Conservation (phyloP, 2,797 vertebrate genomes). For the Australoheros facetus region DNA sequence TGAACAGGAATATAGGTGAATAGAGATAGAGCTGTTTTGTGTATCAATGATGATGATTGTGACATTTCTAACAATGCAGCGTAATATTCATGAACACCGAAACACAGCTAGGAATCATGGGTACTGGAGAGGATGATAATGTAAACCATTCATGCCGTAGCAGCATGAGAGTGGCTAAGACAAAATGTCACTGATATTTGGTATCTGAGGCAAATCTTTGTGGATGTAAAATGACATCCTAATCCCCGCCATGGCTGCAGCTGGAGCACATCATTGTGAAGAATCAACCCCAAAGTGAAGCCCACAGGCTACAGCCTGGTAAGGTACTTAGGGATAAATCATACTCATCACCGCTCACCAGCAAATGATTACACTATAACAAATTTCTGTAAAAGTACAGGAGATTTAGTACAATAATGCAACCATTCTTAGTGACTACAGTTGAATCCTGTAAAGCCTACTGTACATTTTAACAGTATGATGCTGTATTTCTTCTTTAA, state of each 20-base stretch:
- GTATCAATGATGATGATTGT: constrained; percentile 58
- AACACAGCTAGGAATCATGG: constrained; percentile 33
- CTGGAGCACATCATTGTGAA: constrained; percentile 18
- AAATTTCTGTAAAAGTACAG: neutral
- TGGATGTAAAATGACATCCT: constrained; percentile 25
- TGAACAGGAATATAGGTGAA: constrained; percentile 60
- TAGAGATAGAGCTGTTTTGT: constrained; percentile 58
- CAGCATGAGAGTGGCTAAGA: constrained; percentile 33
- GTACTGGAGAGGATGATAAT: constrained; percentile 40
- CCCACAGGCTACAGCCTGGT: constrained; percentile 10
- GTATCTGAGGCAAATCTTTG: constrained; percentile 42
- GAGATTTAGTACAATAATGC: neutral
- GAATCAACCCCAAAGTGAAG: constrained; percentile 9
- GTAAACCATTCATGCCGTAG: constrained; percentile 45
- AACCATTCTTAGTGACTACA: neutral
- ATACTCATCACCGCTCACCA: constrained; percentile 18
- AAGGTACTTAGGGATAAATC: neutral
- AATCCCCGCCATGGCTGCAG: constrained; percentile 19
- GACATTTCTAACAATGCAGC: constrained; percentile 57
- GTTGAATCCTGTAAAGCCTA: neutral
- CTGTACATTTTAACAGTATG: neutral
- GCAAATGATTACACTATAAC: constrained; percentile 4
- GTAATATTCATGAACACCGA: constrained; percentile 50
- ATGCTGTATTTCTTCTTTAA: neutral
- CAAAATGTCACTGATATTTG: constrained; percentile 42